Evolutionary conservation across 2,797 vertebrate genomes (phyloP).

Genomic region (Danio choprae): DNA sequence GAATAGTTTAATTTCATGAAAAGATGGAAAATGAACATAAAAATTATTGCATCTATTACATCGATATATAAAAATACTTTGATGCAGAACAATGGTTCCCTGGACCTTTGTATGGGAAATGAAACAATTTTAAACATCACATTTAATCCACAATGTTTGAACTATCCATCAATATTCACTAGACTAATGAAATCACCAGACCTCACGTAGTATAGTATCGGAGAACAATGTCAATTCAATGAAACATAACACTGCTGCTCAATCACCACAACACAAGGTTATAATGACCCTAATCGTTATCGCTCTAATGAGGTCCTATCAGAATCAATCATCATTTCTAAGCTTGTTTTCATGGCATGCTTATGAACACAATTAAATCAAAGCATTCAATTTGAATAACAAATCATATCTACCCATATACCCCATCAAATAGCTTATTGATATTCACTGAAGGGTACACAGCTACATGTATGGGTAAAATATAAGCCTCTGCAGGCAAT

Average conservation of each 20-base stretch:
- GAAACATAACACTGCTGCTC: constrained; percentile 37
- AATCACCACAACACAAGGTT: constrained; percentile 44
- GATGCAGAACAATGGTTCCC: no score
- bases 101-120: no score
- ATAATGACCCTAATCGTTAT: constrained; percentile 52
- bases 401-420: constrained; percentile 46
- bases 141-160: constrained; percentile 1
- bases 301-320: constrained; percentile 51
- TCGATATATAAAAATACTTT: no score
- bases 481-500: not conserved
- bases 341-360: constrained; percentile 46
- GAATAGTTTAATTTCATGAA: no score
- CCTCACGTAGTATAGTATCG: not conserved
- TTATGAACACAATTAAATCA: constrained; percentile 53
- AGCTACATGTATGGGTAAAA: constrained; percentile 23
- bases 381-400: constrained; percentile 44
- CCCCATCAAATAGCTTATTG: constrained; percentile 16
- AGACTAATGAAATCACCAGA: constrained; percentile 7
- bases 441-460: constrained; percentile 5
- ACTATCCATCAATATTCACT: not conserved
- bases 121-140: not conserved
- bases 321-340: constrained; percentile 51
- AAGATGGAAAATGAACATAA: no score
- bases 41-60: no score
- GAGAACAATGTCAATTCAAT: constrained; percentile 34